Percentiles rank a stretch among this genome's conserved stretches.
phyloP scores from a whole-genome alignment of 2,888 invertebrate species.

The Acronicta leporina region DNA sequence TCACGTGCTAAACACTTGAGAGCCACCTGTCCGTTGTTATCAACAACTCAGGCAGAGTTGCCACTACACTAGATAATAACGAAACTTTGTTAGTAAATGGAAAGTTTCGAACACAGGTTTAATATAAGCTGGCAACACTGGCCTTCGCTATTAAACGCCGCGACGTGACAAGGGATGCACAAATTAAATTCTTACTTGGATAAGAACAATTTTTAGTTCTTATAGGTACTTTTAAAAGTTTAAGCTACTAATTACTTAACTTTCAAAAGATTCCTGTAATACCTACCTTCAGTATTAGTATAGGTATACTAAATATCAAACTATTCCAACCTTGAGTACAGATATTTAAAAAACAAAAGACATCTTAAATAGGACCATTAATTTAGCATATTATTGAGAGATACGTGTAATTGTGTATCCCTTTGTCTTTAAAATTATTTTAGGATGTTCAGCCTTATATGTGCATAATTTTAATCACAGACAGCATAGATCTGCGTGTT shows the following conservation, averaged over 20 bases:
- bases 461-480: conserved; percentile 14
- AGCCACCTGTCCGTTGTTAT: neutral
- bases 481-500: conserved; percentile 8
- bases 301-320: too few relatives aligned
- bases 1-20: neutral
- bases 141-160: conserved; percentile 10
- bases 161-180: neutral
- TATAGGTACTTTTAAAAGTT: neutral
- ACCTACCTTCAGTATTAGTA: too few relatives aligned
- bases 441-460: neutral
- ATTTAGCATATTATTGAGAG: too few relatives aligned
- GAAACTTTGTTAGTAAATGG: conserved; percentile 26
- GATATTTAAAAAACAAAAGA: too few relatives aligned
- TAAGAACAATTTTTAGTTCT: neutral
- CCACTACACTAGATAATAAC: conserved; percentile 27
- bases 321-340: too few relatives aligned
- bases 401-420: too few relatives aligned
- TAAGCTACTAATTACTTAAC: neutral
- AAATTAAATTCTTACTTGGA: conserved; percentile 20
- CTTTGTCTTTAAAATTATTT: too few relatives aligned
- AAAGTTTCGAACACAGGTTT: conserved; percentile 33
- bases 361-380: too few relatives aligned
- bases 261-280: neutral
- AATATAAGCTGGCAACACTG: conserved; percentile 26
- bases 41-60: conserved; percentile 8